phyloP scores from a whole-genome alignment of 2,888 invertebrate genomes.

The Coelinius sp. region DNA sequence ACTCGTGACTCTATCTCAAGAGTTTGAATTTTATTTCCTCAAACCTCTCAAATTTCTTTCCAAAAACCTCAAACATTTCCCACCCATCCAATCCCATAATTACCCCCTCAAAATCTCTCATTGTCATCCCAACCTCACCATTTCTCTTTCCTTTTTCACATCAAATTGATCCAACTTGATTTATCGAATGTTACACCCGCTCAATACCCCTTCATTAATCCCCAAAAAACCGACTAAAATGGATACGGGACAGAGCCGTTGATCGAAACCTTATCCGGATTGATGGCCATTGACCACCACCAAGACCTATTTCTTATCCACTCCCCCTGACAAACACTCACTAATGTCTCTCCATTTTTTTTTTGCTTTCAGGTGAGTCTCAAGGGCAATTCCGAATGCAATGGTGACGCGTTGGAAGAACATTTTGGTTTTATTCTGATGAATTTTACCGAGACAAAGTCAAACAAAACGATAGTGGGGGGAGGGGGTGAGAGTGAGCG shows the following conservation, averaged over 20 bases:
- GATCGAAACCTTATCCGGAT: slow-evolving; percentile 62
- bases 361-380: slow-evolving; percentile 23
- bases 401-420: not conserved
- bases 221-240: slow-evolving; percentile 53
- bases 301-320: slow-evolving; percentile 1
- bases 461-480: slow-evolving; percentile 28
- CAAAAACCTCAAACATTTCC: not conserved
- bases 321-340: not conserved
- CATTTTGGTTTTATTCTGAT: slow-evolving; percentile 11
- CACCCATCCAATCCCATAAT: not conserved
- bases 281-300: slow-evolving; percentile 50
- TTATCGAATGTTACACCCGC: slow-evolving; percentile 1
- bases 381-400: too few species aligned
- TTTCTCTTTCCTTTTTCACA: not conserved
- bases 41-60: not conserved
- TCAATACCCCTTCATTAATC: slow-evolving; percentile 61
- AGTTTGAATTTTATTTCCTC: too few species aligned
- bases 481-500: not conserved
- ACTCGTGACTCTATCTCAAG: too few species aligned
- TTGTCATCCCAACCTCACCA: not conserved
- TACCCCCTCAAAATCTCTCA: not conserved
- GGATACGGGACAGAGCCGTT: slow-evolving; percentile 20
- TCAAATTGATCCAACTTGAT: slow-evolving; percentile 10
- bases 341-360: slow-evolving; percentile 13
- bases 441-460: slow-evolving; percentile 35